Conservation (phyloP, 2,797 vertebrate genomes). For the Notolabrus celidotus region DNA sequence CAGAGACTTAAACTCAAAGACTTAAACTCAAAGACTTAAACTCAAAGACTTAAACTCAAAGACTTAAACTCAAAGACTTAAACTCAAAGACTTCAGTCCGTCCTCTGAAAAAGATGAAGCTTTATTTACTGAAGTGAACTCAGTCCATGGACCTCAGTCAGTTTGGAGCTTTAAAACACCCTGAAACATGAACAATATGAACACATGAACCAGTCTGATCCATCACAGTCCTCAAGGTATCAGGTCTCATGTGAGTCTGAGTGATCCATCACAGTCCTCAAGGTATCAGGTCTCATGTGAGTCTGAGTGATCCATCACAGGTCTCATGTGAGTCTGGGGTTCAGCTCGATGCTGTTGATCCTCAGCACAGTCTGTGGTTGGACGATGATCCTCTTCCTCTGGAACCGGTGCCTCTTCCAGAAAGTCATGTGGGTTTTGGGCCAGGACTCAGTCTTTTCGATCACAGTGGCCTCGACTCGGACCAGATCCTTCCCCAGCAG, state of each 20-base stretch:
- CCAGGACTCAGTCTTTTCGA: constrained; percentile 94
- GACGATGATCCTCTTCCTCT: constrained; percentile 84
- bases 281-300: no score
- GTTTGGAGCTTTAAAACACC: no score
- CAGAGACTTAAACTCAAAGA: no score
- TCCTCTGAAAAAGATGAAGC: no score
- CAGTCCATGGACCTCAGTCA: background rate
- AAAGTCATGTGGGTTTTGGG: constrained; percentile 91
- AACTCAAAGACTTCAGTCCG: no score
- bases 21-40: no score
- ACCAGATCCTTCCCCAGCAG: constrained; percentile 90
- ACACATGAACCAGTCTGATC: no score
- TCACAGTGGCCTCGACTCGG: constrained; percentile 91
- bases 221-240: background rate
- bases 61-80: no score
- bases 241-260: constrained; percentile 27
- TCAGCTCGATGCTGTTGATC: constrained; percentile 91
- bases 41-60: no score
- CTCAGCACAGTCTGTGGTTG: constrained; percentile 92
- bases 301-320: background rate
- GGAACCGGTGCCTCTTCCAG: constrained; percentile 86
- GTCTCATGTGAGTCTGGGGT: constrained; percentile 81
- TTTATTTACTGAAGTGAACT: constrained; percentile 57
- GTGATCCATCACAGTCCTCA: background rate
- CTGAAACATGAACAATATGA: no score